phyloP scores from a whole-genome alignment of 1,140 invertebrate genomes.

The Achatina immaculata region DNA sequence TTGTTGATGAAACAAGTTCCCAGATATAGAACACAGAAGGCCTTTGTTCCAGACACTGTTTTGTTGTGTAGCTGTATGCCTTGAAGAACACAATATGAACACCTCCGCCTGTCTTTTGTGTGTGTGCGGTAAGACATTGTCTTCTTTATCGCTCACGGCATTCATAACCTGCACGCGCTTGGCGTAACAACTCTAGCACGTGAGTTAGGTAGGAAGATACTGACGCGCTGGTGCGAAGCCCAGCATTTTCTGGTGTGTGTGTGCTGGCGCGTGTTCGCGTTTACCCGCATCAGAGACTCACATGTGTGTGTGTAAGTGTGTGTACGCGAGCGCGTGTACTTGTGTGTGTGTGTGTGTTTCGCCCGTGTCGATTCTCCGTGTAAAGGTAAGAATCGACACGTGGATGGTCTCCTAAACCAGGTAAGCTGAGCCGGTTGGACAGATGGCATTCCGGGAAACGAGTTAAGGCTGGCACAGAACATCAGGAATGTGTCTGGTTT shows the following conservation, averaged over 20 bases:
- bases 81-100: too few relatives aligned
- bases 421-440: background rate
- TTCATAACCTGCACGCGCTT: background rate
- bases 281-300: background rate
- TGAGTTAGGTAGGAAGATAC: background rate
- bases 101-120: background rate
- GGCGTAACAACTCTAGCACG: background rate
- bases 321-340: too few relatives aligned
- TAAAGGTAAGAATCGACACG: constrained; percentile 3
- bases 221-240: background rate
- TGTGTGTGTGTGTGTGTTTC: too few relatives aligned
- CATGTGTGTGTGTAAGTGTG: too few relatives aligned
- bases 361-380: too few relatives aligned
- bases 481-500: too few relatives aligned
- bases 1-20: too few relatives aligned
- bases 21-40: too few relatives aligned
- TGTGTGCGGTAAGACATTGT: background rate
- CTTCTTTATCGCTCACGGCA: background rate
- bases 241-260: background rate
- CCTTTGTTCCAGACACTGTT: too few relatives aligned
- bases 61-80: too few relatives aligned
- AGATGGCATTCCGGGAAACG: background rate
- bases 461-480: too few relatives aligned
- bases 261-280: background rate
- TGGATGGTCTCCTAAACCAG: background rate